These are phyloP conservation scores for Geotrypetes seraphini DNA, from an alignment of 2,797 vertebrate species.

Conservation along the genomic window DNA sequence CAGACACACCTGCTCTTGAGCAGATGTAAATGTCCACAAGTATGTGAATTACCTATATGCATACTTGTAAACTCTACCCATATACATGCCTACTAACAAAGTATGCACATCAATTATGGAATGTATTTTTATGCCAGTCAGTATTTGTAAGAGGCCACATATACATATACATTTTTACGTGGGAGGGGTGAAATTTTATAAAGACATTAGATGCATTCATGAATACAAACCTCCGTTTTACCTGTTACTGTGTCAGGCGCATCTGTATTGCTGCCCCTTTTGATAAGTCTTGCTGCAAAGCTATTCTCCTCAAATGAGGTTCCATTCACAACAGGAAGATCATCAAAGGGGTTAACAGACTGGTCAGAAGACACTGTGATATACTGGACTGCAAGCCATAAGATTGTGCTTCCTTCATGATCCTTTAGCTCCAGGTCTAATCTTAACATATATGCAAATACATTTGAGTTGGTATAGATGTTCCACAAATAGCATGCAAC, in stretches of 20 bases:
- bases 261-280: constrained; percentile 84
- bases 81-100: no score
- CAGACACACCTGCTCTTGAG: no score
- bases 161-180: no score
- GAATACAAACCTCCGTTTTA: constrained; percentile 36
- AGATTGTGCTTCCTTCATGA: constrained; percentile 85
- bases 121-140: no score
- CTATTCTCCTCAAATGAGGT: constrained; percentile 95
- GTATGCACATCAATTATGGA: no score
- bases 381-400: constrained; percentile 92
- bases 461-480: background rate
- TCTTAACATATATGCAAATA: constrained; percentile 47
- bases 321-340: constrained; percentile 79
- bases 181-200: background rate
- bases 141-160: no score
- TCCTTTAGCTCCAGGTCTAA: constrained; percentile 91
- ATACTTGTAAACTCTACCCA: no score
- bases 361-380: constrained; percentile 82
- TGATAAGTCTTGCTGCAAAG: constrained; percentile 86
- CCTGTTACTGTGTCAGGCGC: constrained; percentile 78
- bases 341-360: constrained; percentile 89
- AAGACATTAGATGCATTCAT: background rate
- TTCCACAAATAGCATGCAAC: no score
- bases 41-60: no score
- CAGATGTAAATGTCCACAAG: no score